Conservation (phyloP, 1,140 invertebrate genomes). For the Heliothis subflexa region DNA sequence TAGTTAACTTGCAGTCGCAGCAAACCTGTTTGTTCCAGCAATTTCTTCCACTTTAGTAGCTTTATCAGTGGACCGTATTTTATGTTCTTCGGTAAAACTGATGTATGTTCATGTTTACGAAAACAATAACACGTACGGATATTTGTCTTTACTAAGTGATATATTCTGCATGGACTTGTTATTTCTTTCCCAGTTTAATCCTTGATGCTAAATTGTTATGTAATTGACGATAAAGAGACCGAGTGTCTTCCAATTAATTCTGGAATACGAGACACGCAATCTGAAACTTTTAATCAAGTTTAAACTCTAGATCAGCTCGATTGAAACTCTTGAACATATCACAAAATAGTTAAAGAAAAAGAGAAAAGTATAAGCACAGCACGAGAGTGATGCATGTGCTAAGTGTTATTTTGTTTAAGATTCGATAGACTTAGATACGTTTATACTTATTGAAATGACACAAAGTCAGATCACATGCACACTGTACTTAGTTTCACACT, state of each 20-base stretch:
- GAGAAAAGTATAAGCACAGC: too few relatives aligned
- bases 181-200: background rate
- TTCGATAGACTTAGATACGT: too few relatives aligned
- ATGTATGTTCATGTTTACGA: background rate
- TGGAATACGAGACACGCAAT: background rate
- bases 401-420: too few relatives aligned
- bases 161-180: background rate
- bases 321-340: too few relatives aligned
- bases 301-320: too few relatives aligned
- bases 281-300: too few relatives aligned
- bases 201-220: background rate
- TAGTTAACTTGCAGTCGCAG: background rate
- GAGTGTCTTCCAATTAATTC: background rate
- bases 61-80: background rate
- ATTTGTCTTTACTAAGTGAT: background rate
- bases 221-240: background rate
- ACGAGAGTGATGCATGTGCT: too few relatives aligned
- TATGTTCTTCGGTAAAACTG: background rate
- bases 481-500: too few relatives aligned
- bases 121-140: background rate
- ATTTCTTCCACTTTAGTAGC: background rate
- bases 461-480: too few relatives aligned
- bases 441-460: too few relatives aligned
- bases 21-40: background rate
- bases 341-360: too few relatives aligned